Base-by-base conservation (phyloP, 2,113 vertebrate species). In the Mobula birostris region DNA sequence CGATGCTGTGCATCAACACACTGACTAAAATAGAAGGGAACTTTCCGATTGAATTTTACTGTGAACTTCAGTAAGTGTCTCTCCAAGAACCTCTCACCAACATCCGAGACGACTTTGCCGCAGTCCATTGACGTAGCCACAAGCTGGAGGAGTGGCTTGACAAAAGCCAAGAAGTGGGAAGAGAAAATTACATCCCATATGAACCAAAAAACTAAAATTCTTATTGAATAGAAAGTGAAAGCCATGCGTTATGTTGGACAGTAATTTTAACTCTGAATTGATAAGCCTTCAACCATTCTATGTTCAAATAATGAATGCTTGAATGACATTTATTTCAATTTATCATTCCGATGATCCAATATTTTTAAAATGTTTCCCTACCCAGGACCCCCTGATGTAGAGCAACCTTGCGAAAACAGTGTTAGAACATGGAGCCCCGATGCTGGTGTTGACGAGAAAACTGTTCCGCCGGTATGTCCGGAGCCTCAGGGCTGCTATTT, bases 401-500 rank as follows among this genome's bases (percentile, higher is more conserved):
- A 99, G 95, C 98, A 99, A 95, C 97, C 97, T 7, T 99, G 99
- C 94, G 98, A 99, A 95, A 97, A 98, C 95, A 99, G 98, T 1
- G 98, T 99, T 76, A 97, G 97, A 74, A 99, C 99, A 0, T 99
- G 99, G 99, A 99, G 98, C 85, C 99, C 99, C 77, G 98, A 98
- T 94, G 97, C 98, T 0, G 97, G 98, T 0, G 98, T 97, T 77
- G 98, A 98, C 96, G 96, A 97, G 78, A 95, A 97, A 94, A 95
- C 97, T 4, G 95, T 99, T 95, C 96, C 97, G 95, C 95, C 98
- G 82, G 80, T 97, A 94, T 98, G 97, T 24, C 98, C 97, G 11
- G 98, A 97, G 96, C 98, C 94, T 95, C 98, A 98, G 95, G 99
- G 98, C 95, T 99, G 99, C 96, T 98, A 99, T 97, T 97, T 99